Evolutionary conservation across 2,797 vertebrate species (phyloP).

Genomic region (Botia kubotai): DNA sequence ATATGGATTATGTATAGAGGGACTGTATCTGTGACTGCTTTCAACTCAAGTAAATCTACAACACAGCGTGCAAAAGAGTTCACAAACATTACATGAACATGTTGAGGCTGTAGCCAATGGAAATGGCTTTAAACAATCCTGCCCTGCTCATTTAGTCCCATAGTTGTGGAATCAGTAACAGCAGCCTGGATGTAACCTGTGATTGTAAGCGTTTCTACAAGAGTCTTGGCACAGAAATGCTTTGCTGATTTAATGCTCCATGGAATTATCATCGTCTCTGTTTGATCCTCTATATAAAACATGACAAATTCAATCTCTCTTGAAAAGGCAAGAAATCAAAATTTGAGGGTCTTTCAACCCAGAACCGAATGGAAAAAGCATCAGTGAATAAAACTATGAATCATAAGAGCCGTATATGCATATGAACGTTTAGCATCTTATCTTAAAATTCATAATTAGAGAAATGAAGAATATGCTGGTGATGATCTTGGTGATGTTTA

Average conservation of each 20-base stretch:
- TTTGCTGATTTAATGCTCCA: constrained; percentile 14
- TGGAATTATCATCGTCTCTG: neutral
- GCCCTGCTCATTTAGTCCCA: neutral
- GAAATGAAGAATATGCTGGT: constrained; percentile 38
- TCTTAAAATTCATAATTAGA: neutral
- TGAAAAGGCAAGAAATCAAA: constrained; percentile 11
- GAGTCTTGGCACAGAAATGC: constrained; percentile 15
- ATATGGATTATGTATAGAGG: constrained; percentile 45
- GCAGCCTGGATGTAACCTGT: neutral
- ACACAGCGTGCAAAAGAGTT: neutral
- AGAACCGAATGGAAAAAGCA: constrained; percentile 48
- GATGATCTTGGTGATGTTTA: neutral
- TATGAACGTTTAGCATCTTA: constrained; percentile 3
- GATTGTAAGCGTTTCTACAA: constrained; percentile 2
- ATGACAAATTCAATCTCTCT: neutral
- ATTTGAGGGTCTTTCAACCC: neutral
- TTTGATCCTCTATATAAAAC: neutral
- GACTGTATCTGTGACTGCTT: constrained; percentile 43
- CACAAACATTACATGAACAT: constrained; percentile 3
- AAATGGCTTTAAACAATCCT: neutral
- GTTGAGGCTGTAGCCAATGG: neutral
- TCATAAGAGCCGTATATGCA: neutral
- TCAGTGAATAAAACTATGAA: constrained; percentile 39
- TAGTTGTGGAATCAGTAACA: constrained; percentile 3
- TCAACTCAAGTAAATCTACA: constrained; percentile 11